Evolutionary conservation across 2,113 vertebrate genomes (phyloP).

Genomic region (Fukomys damarensis): DNA sequence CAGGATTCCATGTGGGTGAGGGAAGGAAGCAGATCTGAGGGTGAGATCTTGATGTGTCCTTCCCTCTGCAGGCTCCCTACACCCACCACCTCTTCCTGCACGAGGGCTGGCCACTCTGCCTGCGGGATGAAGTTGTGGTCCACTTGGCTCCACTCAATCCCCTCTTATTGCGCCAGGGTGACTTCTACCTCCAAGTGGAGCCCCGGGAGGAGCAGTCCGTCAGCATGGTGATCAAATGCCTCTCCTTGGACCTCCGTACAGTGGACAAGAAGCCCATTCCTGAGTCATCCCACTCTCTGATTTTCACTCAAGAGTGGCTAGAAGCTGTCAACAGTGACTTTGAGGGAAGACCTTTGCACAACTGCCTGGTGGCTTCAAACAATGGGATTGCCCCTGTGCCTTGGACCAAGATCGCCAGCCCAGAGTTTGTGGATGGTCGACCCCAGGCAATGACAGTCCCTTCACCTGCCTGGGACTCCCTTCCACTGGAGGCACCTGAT

Average conservation of each 20-base stretch:
- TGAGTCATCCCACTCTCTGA: slow-evolving; percentile 85
- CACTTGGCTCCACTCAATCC: slow-evolving; percentile 91
- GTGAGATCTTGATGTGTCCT: rapidly evolving
- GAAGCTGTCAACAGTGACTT: slow-evolving; percentile 86
- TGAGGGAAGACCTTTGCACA: slow-evolving; percentile 84
- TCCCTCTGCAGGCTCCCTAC: slow-evolving; percentile 88
- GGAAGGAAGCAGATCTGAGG: neutral
- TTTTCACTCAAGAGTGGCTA: slow-evolving; percentile 92
- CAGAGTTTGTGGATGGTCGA: slow-evolving; percentile 88
- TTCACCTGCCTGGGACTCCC: slow-evolving; percentile 34
- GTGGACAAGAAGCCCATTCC: slow-evolving; percentile 89
- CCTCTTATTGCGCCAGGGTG: slow-evolving; percentile 87
- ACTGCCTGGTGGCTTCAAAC: slow-evolving; percentile 90
- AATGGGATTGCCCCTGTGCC: slow-evolving; percentile 88
- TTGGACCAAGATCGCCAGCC: slow-evolving; percentile 90
- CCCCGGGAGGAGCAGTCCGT: slow-evolving; percentile 88
- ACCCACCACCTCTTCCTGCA: slow-evolving; percentile 90
- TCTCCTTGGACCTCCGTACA: slow-evolving; percentile 87
- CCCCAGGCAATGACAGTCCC: slow-evolving; percentile 76
- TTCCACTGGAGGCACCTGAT: neutral
- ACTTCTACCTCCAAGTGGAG: slow-evolving; percentile 94
- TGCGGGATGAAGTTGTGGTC: slow-evolving; percentile 90
- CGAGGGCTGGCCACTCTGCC: slow-evolving; percentile 95
- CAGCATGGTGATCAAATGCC: slow-evolving; percentile 89
- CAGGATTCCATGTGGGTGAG: neutral